Base-by-base conservation (phyloP, 1,140 invertebrate species). In the Limonius californicus region DNA sequence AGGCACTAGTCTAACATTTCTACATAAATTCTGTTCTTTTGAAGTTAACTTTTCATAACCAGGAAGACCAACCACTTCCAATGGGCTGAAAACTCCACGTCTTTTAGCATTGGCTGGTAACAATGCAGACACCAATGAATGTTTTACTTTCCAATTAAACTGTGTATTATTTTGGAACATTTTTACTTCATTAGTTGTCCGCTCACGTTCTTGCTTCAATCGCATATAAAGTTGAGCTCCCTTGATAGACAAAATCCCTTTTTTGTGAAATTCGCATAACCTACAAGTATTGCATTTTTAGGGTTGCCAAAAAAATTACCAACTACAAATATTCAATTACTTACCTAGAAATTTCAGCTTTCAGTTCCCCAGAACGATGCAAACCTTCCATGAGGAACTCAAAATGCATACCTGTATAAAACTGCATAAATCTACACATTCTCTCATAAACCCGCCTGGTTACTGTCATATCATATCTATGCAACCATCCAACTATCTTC, bases 381-480 rank as follows among this genome's bases (percentile, higher is more conserved):
- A 94, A 68, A 0, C 87, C 85, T 74, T 94, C 92, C 70, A 93
- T 79, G 4, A 92, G 81, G 57, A 84, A 82, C 75, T 93, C 89
- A 77, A 91, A 91, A 50, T 91, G 84, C 30, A 87, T 76, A 1
- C 89, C 88, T 3, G 80, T 78, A 54, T 89, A 80, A 9, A 94
- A 82, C 66, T 89, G 89, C 83, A 89, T 87, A 62, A 92, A 89
- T 14, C 83, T 76, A 0, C 87, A 66, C 16, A 94, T 72, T 61
- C 82, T 82, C 61, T 90, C 88, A 55, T 81, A 79, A n/a, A 80
- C 81, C 1, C 79, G 72, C 68, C 82, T 81, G 12, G 83, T 82
- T 43, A 92, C 74, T 2, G 84, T 88, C 1, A 74, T 70, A 67
- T 90, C 85, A 77, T 87, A 90, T 65, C 83, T 80, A 45, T 85